Evolutionary conservation across 1,140 invertebrate species (phyloP), one percentile per base, ranked within the genome.

Genomic region (Hyphantria cunea): DNA sequence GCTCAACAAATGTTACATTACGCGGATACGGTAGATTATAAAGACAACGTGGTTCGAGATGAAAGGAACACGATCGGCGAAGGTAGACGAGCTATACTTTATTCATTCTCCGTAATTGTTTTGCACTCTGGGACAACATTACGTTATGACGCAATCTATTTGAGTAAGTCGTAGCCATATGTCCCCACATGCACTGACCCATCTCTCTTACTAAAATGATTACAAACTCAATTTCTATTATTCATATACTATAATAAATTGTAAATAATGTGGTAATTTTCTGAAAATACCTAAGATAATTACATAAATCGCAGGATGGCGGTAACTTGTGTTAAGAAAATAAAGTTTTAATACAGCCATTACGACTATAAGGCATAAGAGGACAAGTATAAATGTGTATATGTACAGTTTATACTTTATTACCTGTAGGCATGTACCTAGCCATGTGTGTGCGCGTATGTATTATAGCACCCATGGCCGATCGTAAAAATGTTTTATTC

Each of bases 401-500:
- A 50, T 59, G 50, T 50, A 41, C 15, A 59, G 47, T 50, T 59
- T 59, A 72, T 64, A 68, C 64, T 71, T 71, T 71, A 74, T 70
- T 74, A 68, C 69, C 64, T 77, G 68, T 41, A 60, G 54, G 55
- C 58, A 76, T 58, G 34, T 50, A 55, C 44, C 25, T 70, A 74
- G 68, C 68, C 71, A 69, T 72, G 52, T 58, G 42, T 60, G 50
- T 67, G 55, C 49, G 66, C 58, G 64, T 75, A 73, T 71, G 70
- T 84, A 83, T 85, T 80, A 89, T 86, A 86, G 79, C 78, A 89
- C 64, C 78, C 85, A 87, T 88, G 84, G 84, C 80, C 80, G 85
- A 72, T 86, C 87, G 84, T 90, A 90, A 90, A 90, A 87, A 88
- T 90, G 87, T 85, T 90, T 90, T 88, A 90, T 90, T 90, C 85